phyloP scores from a whole-genome alignment of 1,140 invertebrate genomes.

The Dendroctonus valens region DNA sequence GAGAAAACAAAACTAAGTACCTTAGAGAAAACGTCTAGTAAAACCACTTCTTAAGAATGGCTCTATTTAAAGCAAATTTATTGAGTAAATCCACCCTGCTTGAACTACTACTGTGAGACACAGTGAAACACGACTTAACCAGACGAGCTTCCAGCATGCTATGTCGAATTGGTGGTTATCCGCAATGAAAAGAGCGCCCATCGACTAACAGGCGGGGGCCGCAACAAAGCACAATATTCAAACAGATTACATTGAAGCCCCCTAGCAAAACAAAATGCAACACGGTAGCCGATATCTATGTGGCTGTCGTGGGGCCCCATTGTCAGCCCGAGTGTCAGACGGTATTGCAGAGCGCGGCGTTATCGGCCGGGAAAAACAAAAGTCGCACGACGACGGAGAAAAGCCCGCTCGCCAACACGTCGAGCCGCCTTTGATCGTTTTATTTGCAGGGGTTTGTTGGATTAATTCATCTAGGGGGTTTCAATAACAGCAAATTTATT shows the following conservation, averaged over 20 bases:
- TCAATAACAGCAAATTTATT: too few relatives aligned
- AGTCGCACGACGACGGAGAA: conserved; percentile 14
- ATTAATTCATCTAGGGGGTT: too few relatives aligned
- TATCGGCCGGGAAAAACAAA: conserved; percentile 23
- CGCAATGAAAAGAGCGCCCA: background rate
- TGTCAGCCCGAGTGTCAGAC: conserved; percentile 19
- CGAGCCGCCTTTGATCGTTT: background rate
- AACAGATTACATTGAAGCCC: conserved; percentile 26
- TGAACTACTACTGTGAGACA: too few relatives aligned
- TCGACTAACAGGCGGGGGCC: conserved; percentile 4
- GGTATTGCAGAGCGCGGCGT: conserved; percentile 17
- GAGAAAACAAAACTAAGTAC: too few relatives aligned
- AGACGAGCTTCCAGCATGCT: background rate
- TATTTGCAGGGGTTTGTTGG: background rate
- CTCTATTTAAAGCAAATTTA: too few relatives aligned
- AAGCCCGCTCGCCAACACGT: background rate
- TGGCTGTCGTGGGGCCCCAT: conserved; percentile 10
- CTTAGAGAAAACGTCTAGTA: too few relatives aligned
- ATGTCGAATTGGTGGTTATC: too few relatives aligned
- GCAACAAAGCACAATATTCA: conserved; percentile 23
- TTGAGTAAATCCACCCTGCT: too few relatives aligned
- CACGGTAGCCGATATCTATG: conserved; percentile 20
- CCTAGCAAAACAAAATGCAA: conserved; percentile 19
- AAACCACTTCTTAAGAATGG: too few relatives aligned
- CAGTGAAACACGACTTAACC: background rate